phyloP scores from a whole-genome alignment of 1,140 invertebrate species.

The Papilio dardanus region DNA sequence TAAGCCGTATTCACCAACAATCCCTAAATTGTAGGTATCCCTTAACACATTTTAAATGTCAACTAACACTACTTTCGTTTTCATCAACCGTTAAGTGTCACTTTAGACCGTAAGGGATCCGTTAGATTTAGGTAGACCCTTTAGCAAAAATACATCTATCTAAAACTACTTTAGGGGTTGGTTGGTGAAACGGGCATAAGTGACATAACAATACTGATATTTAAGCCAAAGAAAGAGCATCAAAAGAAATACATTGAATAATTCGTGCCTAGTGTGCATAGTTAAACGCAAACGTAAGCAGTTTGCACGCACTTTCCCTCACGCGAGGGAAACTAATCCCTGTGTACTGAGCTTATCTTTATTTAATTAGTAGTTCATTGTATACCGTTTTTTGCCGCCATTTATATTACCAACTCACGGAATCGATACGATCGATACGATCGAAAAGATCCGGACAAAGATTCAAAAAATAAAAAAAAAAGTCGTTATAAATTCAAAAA shows the following conservation, averaged over 20 bases:
- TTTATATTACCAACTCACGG: neutral
- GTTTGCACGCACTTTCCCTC: constrained; percentile 27
- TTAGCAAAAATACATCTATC: too few relatives aligned
- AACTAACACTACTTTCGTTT: too few relatives aligned
- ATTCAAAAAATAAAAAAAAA: neutral
- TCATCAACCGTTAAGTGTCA: too few relatives aligned
- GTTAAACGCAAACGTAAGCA: constrained; percentile 20
- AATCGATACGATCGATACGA: too few relatives aligned
- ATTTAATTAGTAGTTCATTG: constrained; percentile 32
- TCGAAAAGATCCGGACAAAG: neutral
- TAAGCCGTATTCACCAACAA: too few relatives aligned
- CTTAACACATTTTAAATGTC: too few relatives aligned
- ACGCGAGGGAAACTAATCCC: constrained; percentile 26
- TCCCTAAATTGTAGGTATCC: too few relatives aligned
- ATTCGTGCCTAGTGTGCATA: neutral
- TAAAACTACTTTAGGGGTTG: too few relatives aligned
- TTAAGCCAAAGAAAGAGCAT: neutral
- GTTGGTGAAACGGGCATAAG: too few relatives aligned
- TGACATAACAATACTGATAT: neutral
- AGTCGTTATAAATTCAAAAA: neutral
- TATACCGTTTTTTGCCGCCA: neutral
- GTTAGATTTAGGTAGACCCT: too few relatives aligned
- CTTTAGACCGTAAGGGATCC: too few relatives aligned
- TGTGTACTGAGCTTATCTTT: constrained; percentile 24
- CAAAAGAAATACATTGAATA: neutral